Evolutionary conservation across 2,797 vertebrate genomes (phyloP), one percentile per base, ranked within the genome.

Genomic region (Chloroceryle amazona): DNA sequence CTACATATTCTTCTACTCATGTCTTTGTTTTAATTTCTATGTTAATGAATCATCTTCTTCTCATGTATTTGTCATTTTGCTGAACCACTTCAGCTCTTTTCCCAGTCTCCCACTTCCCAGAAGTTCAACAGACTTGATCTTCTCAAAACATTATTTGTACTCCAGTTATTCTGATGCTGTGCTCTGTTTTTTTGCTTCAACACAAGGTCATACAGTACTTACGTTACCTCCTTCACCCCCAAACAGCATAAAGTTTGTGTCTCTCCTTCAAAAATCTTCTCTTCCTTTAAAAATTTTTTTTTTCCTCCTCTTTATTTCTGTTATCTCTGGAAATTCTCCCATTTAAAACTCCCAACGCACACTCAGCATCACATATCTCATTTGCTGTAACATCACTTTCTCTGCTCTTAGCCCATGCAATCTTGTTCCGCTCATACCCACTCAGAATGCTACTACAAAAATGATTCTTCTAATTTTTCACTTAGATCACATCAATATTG

Each of bases 341-440:
- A 65, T 79, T 75, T 86, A 76, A 81, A 94, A 60, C 35, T 85
- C 65, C 47, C 60, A 66, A 26, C 55, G 74, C 54, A 79, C 25
- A 87, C 42, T 89, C 94, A 89, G 74, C 47, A 87, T 85, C 2
- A 0, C 63, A 79, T 54, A n/a, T 92, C 86, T 92, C 66, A 89
- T 93, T 96, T 92, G 41, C 42, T 79, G 70, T 76, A 92, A 76
- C 49, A 88, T 60, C 92, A 78, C 25, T 89, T 95, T 94, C 74
- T 91, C 67, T 83, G 47, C 47, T 79, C 75, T 89, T 72, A 88
- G 82, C 75, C 93, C 95, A 94, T 41, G 33, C 37, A 93, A 74
- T 91, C 90, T 81, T 83, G 31, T 67, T 86, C 33, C 47, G 65
- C 81, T 74, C 68, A 79, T 71, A 74, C 20, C 60, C 79, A 54